Base-by-base conservation (phyloP, 2,797 vertebrate genomes). In the Thamnophis elegans region DNA sequence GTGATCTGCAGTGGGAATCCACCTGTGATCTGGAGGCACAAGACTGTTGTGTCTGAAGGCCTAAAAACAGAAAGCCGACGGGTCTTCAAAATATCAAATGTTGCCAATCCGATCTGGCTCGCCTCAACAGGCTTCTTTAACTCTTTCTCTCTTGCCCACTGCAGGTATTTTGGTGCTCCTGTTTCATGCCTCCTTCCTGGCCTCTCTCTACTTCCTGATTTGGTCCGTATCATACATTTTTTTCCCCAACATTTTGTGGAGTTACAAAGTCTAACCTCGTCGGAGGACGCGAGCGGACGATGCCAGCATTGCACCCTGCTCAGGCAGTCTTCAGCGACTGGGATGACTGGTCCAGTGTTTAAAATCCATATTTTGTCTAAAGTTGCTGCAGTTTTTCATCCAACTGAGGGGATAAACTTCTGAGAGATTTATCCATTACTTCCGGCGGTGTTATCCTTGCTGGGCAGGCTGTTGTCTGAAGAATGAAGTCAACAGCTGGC, bases 151-250 rank as follows among this genome's bases (percentile, higher is more conserved):
- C 47, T 59, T 11, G 73, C 42, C 5, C 22, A 3, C 42, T 94
- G 0, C 94, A 99, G 99, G 99, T 54, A 94, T 99, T 91, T 22
- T 95, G 90, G 96, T 98, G 93, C 95, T 99, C 87, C 98, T 99
- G 94, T 98, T 98, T 96, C 98, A 96, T 3, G 98, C 98, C 0
- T 98, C 98, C 78, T 96, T 96, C 0, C 93, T 98, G 60, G 98
- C 98, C 0, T 98, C 98, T 1, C 93, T 98, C 59, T 99, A 99
- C 96, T 99, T 98, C 96, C 98, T 99, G 95, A 95, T 98, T 42
- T 99, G 99, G 99, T 98, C 98, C 0, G 94, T 97, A 28, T 99
- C 99, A 87, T 99, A 99, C 97, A 98, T 99, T 94, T 93, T 99
- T 96, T 99, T 99, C 96, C 99, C 99, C 7, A 98, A 97, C 1